A percentile compares a stretch with the other conserved stretches of the same genome.
Evolutionary conservation across 2,797 vertebrate species (phyloP).

Genomic region (Taeniopygia guttata): DNA sequence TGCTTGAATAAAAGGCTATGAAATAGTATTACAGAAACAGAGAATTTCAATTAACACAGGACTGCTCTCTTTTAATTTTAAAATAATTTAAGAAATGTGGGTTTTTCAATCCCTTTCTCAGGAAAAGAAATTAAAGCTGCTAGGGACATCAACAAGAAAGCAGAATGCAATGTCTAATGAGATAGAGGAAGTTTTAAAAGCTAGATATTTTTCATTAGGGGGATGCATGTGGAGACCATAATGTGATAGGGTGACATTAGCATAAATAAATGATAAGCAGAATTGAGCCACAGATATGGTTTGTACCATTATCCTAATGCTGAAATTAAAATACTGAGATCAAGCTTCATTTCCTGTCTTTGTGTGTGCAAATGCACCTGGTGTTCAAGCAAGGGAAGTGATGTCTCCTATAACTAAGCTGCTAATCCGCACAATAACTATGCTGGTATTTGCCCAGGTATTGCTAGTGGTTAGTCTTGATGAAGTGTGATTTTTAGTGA

Average conservation of each 20-base stretch:
- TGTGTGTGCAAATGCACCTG: neutral
- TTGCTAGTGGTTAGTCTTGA: neutral
- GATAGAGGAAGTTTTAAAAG: constrained; percentile 6
- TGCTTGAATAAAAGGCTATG: neutral
- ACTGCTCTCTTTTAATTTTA: neutral
- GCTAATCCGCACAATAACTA: neutral
- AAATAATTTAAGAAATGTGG: neutral
- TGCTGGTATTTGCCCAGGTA: neutral
- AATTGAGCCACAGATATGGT: neutral
- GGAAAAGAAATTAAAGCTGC: constrained; percentile 10
- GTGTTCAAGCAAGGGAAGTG: neutral
- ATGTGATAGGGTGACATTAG: neutral
- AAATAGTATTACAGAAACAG: neutral
- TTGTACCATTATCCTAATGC: neutral
- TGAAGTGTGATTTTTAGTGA: neutral
- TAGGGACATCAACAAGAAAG: neutral
- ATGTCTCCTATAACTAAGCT: neutral
- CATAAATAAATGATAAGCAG: constrained; percentile 47
- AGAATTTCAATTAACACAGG: neutral
- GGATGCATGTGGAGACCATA: neutral
- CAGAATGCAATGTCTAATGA: neutral
- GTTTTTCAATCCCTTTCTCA: neutral
- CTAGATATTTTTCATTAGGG: constrained; percentile 15
- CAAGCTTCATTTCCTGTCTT: neutral
- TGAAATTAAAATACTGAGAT: constrained; percentile 20